phyloP scores from a whole-genome alignment of 2,113 vertebrate genomes.

The Naja naja region DNA sequence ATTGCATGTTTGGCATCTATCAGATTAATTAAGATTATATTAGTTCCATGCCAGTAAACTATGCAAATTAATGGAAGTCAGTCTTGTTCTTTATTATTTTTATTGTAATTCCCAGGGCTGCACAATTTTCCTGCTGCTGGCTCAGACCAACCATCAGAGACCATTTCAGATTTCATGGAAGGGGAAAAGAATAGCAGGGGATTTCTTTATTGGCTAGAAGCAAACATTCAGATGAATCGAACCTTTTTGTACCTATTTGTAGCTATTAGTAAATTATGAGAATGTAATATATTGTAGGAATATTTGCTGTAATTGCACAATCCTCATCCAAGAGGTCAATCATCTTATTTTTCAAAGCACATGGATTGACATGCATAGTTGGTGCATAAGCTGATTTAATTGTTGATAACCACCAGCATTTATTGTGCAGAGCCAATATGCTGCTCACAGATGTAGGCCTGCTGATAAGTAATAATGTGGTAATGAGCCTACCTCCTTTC shows the following conservation, averaged over 20 bases:
- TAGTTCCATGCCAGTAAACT: background rate
- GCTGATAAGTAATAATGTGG: background rate
- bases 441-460: background rate
- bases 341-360: background rate
- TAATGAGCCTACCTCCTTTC: background rate
- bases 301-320: background rate
- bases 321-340: background rate
- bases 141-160: background rate
- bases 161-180: background rate
- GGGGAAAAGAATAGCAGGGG: background rate
- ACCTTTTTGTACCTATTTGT: background rate
- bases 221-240: background rate
- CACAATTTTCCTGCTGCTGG: background rate
- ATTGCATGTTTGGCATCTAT: background rate
- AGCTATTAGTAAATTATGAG: background rate
- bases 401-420: background rate
- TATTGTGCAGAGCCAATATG: background rate
- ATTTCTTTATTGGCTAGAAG: background rate
- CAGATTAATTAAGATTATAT: conserved; percentile 10
- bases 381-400: background rate
- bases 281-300: background rate
- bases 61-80: background rate
- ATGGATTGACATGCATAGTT: background rate
- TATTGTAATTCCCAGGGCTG: background rate
- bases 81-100: background rate